Percentiles rank a stretch among this genome's conserved stretches.
Conservation (phyloP, 2,113 vertebrate species). For the Stegastes partitus region DNA sequence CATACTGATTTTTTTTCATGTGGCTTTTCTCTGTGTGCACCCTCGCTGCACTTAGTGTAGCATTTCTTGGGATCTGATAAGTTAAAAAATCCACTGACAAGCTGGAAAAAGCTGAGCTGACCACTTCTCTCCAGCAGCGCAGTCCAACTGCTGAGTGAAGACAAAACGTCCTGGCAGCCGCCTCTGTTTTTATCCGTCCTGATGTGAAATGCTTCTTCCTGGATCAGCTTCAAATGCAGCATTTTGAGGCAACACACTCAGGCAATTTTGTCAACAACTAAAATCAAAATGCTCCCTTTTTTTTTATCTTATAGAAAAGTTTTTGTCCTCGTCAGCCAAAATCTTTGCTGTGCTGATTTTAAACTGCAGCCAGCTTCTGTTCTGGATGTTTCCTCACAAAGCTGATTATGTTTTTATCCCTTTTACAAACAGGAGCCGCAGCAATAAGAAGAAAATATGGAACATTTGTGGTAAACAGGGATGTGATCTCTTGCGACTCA, state of each 20-base stretch:
- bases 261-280: constrained; percentile 37
- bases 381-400: constrained; percentile 45
- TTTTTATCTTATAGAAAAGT: not conserved
- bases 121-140: constrained; percentile 49
- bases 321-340: constrained; percentile 34
- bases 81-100: not conserved
- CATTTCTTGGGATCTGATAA: not conserved
- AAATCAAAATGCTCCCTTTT: constrained; percentile 27
- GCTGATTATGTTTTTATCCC: constrained; percentile 40
- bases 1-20: not conserved
- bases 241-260: constrained; percentile 33
- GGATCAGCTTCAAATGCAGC: constrained; percentile 56
- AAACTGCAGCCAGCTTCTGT: constrained; percentile 48
- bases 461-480: not conserved
- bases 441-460: not conserved
- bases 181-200: constrained; percentile 40
- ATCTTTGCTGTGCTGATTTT: constrained; percentile 27
- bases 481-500: not conserved
- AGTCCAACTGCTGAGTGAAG: constrained; percentile 67
- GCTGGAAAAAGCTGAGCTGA: constrained; percentile 60
- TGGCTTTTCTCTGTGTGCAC: not conserved
- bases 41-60: not conserved
- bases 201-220: constrained; percentile 53
- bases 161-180: constrained; percentile 53
- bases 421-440: constrained; percentile 14